Evolutionary conservation across 2,888 invertebrate species (phyloP).

Genomic region (Agrochola circellaris): DNA sequence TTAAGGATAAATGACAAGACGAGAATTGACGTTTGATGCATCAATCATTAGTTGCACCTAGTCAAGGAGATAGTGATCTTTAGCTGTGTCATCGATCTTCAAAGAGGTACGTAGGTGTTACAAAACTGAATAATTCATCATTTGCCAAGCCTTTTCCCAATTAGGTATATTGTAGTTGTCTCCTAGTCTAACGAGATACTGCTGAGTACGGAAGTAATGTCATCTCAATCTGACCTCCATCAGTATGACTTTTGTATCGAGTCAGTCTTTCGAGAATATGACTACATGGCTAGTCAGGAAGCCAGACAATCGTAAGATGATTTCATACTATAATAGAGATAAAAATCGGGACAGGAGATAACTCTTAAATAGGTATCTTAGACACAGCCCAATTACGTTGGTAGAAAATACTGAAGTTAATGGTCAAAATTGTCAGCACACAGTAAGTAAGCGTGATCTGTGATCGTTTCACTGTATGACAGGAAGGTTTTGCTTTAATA

Average conservation of each 20-base stretch:
- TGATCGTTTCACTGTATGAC: background rate
- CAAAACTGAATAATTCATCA: slow-evolving; percentile 37
- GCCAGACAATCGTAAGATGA: background rate
- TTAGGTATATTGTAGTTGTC: slow-evolving; percentile 17
- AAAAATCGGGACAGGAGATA: too few relatives aligned
- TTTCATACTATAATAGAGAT: background rate
- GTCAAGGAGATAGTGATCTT: slow-evolving; percentile 38
- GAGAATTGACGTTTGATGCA: slow-evolving; percentile 17
- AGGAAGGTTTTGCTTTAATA: background rate
- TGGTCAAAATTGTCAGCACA: background rate
- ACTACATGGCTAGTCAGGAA: too few relatives aligned
- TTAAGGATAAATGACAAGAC: background rate
- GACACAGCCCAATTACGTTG: background rate
- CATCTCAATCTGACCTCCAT: background rate
- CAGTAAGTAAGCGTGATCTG: background rate
- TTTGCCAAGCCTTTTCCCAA: slow-evolving; percentile 16
- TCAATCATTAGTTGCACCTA: slow-evolving; percentile 37
- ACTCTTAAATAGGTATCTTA: background rate
- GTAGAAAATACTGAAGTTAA: background rate
- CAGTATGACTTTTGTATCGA: background rate
- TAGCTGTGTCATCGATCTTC: slow-evolving; percentile 37
- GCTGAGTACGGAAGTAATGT: background rate
- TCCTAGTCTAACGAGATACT: slow-evolving; percentile 1
- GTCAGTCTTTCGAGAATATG: background rate
- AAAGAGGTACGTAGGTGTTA: slow-evolving; percentile 10